A percentile compares a stretch with the other conserved stretches of the same genome.
Evolutionary conservation across 2,113 vertebrate species (phyloP).

Genomic region (Caloenas nicobarica): DNA sequence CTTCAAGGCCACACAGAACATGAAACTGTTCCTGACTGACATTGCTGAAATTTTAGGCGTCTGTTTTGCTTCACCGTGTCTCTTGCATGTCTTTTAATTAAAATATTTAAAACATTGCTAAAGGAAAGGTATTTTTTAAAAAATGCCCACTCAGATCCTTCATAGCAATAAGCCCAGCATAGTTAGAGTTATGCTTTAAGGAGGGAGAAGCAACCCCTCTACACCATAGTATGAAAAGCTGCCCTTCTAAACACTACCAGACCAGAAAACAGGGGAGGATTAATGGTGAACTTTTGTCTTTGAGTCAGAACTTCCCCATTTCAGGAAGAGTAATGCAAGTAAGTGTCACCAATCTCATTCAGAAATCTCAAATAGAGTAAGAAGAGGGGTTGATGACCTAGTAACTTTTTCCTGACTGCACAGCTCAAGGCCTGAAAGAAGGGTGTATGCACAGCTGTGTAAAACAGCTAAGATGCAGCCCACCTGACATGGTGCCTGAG

Average conservation of each 20-base stretch:
- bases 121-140: neutral
- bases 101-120: neutral
- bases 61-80: neutral
- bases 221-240: neutral
- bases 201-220: neutral
- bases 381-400: neutral
- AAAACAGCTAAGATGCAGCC: neutral
- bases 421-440: neutral
- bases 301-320: neutral
- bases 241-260: neutral
- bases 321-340: neutral
- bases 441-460: neutral
- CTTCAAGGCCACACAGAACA: neutral
- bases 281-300: neutral
- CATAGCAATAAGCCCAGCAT: neutral
- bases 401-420: neutral
- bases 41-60: neutral
- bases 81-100: neutral
- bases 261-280: neutral
- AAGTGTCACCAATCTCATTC: neutral
- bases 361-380: neutral
- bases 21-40: neutral
- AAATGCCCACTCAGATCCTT: neutral
- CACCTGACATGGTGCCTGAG: neutral
- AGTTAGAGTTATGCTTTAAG: neutral